Evolutionary conservation across 2,888 invertebrate species (phyloP).

Genomic region (Herminia tarsipennalis): DNA sequence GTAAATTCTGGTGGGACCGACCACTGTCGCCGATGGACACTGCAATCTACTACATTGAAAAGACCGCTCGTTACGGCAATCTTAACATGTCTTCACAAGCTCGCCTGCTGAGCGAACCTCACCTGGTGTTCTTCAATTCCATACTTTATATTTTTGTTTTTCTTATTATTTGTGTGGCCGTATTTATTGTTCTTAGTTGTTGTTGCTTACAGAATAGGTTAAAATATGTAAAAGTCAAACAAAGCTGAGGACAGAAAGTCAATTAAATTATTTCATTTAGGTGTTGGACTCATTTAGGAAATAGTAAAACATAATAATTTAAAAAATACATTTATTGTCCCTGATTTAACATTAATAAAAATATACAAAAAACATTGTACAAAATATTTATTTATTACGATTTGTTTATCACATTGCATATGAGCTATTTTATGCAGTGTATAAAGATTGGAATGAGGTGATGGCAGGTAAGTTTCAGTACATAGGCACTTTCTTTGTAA

Average conservation of each 20-base stretch:
- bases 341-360: slow-evolving; percentile 68
- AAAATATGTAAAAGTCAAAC: slow-evolving; percentile 24
- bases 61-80: slow-evolving; percentile 46
- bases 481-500: too few species aligned
- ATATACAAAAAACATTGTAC: slow-evolving; percentile 62
- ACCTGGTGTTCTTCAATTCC: slow-evolving; percentile 46
- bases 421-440: slow-evolving; percentile 31
- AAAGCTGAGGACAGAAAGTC: slow-evolving; percentile 4
- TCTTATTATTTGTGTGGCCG: not conserved
- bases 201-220: not conserved
- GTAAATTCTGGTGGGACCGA: slow-evolving; percentile 52
- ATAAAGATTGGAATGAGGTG: slow-evolving; percentile 19
- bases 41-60: slow-evolving; percentile 57
- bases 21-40: slow-evolving; percentile 55
- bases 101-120: slow-evolving; percentile 36
- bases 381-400: slow-evolving; percentile 64
- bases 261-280: not conserved
- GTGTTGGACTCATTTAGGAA: not conserved
- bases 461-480: too few species aligned
- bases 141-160: slow-evolving; percentile 30
- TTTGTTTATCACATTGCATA: slow-evolving; percentile 53
- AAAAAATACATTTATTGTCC: slow-evolving; percentile 70
- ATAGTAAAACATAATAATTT: slow-evolving; percentile 13
- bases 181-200: slow-evolving; percentile 7
- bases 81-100: slow-evolving; percentile 50